Evolutionary conservation across 2,888 invertebrate species (phyloP).

Genomic region (Hyposoter dolosus): DNA sequence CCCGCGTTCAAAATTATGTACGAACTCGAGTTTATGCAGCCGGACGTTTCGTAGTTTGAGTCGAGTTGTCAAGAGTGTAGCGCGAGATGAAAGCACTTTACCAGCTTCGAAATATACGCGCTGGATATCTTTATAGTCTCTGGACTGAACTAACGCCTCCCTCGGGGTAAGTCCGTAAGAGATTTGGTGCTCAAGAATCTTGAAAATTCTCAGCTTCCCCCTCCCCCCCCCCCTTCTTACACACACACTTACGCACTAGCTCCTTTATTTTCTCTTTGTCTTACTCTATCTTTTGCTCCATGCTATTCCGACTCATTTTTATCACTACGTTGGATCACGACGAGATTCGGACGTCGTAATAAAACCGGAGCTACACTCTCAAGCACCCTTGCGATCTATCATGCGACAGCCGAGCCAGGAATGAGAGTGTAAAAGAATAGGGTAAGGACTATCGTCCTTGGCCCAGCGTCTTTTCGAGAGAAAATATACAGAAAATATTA

Average conservation of each 20-base stretch:
- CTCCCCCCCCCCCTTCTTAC: not conserved
- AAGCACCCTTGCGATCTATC: not conserved
- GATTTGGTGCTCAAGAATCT: slow-evolving; percentile 36
- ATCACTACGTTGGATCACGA: slow-evolving; percentile 57
- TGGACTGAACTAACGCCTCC: slow-evolving; percentile 34
- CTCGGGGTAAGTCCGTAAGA: slow-evolving; percentile 30
- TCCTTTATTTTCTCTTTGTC: slow-evolving; percentile 4
- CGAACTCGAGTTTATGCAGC: not conserved
- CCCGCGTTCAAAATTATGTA: too few species aligned
- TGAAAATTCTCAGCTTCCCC: slow-evolving; percentile 1
- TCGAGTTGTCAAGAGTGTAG: slow-evolving; percentile 3
- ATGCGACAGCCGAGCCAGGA: slow-evolving; percentile 32
- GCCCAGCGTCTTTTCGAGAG: not conserved
- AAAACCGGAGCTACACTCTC: slow-evolving; percentile 39
- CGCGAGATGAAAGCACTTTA: slow-evolving; percentile 34
- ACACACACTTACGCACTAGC: not conserved
- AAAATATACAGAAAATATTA: not conserved
- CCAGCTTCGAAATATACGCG: not conserved
- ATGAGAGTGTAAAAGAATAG: slow-evolving; percentile 19
- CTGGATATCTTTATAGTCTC: slow-evolving; percentile 42
- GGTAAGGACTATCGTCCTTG: slow-evolving; percentile 17
- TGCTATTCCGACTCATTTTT: slow-evolving; percentile 47
- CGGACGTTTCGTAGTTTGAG: not conserved
- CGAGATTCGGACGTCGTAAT: slow-evolving; percentile 54
- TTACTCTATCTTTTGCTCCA: slow-evolving; percentile 5